phyloP scores from a whole-genome alignment of 2,888 invertebrate species.

The Campaea margaritaria region DNA sequence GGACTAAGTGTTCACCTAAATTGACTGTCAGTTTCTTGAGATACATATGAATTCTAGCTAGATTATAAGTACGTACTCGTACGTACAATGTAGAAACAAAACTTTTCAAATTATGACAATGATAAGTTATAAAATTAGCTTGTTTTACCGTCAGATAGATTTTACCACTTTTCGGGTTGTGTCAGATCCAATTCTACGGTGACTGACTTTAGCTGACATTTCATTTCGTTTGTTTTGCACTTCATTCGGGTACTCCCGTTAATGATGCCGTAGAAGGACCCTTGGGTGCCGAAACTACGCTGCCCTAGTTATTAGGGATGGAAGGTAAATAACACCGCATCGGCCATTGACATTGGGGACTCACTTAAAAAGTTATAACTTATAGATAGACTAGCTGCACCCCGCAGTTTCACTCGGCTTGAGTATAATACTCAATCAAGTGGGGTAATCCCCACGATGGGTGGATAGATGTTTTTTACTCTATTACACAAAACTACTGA shows the following conservation, averaged over 20 bases:
- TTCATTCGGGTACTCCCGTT: slow-evolving; percentile 29
- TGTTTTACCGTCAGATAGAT: no score
- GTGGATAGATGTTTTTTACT: no score
- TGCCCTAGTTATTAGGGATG: slow-evolving; percentile 44
- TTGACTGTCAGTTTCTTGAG: no score
- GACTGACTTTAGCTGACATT: slow-evolving; percentile 33
- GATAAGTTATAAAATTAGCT: background rate
- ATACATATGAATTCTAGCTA: no score
- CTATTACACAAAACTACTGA: no score
- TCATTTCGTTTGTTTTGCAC: slow-evolving; percentile 37
- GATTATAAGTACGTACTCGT: no score
- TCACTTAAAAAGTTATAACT: slow-evolving; percentile 12
- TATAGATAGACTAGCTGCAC: background rate
- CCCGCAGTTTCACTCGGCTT: no score
- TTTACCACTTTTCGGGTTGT: background rate
- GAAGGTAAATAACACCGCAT: slow-evolving; percentile 45
- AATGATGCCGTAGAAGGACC: slow-evolving; percentile 38
- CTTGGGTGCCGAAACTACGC: slow-evolving; percentile 41
- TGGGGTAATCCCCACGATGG: no score
- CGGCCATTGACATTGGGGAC: slow-evolving; percentile 44
- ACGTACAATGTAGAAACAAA: no score
- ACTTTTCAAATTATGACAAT: background rate
- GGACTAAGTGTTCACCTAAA: no score
- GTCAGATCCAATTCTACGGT: slow-evolving; percentile 24
- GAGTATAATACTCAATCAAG: no score